These are phyloP conservation scores for Kradibia gibbosae DNA, from an alignment of 1,140 invertebrate genomes.

Conservation along the genomic window DNA sequence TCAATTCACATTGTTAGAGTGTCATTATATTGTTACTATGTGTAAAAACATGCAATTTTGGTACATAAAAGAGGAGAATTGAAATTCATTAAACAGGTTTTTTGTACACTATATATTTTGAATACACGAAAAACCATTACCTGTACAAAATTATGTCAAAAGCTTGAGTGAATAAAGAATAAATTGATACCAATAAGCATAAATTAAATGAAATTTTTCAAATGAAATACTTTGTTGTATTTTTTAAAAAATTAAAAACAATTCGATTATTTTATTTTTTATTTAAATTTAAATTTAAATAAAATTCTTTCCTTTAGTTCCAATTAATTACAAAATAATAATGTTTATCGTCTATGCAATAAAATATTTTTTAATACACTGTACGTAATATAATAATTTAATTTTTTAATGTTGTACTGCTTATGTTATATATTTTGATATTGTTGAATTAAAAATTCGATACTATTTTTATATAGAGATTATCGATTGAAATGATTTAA, in stretches of 20 bases:
- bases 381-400: too few species aligned
- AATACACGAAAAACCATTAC: not conserved
- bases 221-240: not conserved
- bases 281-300: not conserved
- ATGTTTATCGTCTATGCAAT: too few species aligned
- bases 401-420: too few species aligned
- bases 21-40: too few species aligned
- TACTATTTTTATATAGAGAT: too few species aligned
- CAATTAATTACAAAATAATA: too few species aligned
- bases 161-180: not conserved
- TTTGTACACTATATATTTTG: not conserved
- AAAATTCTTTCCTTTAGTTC: not conserved
- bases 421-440: too few species aligned
- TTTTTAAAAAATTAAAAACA: not conserved
- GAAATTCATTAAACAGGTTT: not conserved
- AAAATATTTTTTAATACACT: too few species aligned
- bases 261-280: not conserved
- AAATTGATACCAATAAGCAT: not conserved
- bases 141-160: not conserved
- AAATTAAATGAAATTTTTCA: not conserved
- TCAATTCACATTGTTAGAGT: too few species aligned
- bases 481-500: too few species aligned
- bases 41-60: not conserved
- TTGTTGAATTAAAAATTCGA: too few species aligned
- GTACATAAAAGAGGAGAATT: not conserved